Evolutionary conservation across 2,888 invertebrate genomes (phyloP).

Genomic region (Anagyrus pseudococci): DNA sequence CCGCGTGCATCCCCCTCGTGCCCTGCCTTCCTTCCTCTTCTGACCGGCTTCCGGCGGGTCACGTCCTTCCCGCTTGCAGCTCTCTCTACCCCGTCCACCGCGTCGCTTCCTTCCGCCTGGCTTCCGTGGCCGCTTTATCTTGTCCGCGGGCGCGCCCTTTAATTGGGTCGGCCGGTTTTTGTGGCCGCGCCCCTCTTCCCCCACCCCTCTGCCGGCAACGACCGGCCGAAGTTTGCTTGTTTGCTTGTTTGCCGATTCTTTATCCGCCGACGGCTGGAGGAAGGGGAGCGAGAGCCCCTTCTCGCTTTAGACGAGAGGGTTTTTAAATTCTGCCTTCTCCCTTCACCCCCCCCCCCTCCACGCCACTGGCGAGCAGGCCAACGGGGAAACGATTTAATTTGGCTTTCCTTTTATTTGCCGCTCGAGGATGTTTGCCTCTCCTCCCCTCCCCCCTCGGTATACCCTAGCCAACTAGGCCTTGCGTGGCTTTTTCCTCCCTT

Average conservation of each 20-base stretch:
- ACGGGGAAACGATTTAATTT: slow-evolving; percentile 27
- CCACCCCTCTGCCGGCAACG: too few relatives aligned
- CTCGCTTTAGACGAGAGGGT: too few relatives aligned
- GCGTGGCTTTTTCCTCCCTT: neutral
- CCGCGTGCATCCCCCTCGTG: slow-evolving; percentile 28
- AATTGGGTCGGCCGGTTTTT: slow-evolving; percentile 35
- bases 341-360: neutral
- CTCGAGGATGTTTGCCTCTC: too few relatives aligned
- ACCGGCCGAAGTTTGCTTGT: slow-evolving; percentile 9
- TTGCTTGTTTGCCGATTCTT: slow-evolving; percentile 9
- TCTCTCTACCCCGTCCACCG: too few relatives aligned
- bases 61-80: slow-evolving; percentile 15
- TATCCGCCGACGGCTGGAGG: neutral
- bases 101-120: neutral
- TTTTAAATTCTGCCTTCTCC: too few relatives aligned
- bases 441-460: neutral
- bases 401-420: slow-evolving; percentile 13
- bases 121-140: slow-evolving; percentile 16
- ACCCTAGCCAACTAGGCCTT: neutral
- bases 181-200: neutral
- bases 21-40: neutral
- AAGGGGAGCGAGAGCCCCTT: too few relatives aligned
- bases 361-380: too few relatives aligned
- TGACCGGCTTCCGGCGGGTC: slow-evolving; percentile 25
- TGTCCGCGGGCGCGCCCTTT: slow-evolving; percentile 25